Base-by-base conservation (phyloP, 2,797 vertebrate species). In the Alectoris magna region DNA sequence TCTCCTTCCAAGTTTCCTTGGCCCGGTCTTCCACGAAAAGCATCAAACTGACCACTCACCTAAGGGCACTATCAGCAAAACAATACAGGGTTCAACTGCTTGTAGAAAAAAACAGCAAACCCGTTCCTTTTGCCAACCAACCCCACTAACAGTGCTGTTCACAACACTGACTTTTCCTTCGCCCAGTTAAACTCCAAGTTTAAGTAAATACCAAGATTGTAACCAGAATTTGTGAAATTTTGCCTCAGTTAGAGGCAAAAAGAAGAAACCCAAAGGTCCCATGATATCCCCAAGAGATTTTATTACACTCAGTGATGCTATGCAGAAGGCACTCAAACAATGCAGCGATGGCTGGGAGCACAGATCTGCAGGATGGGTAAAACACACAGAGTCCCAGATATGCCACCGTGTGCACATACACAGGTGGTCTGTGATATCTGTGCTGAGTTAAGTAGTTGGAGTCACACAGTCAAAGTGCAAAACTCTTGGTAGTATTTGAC, bases 151-250 rank as follows among this genome's bases (percentile, higher is more conserved):
- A 79, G n/a, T n/a, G 38, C 58, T 68, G 46, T 24, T 85, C 34
- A 79, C 14, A 67, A 69, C 74, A 83, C 16, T 24, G 24, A 56
- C 23, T 34, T 36, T 5, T 63, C 67, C 86, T 62, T 71, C 43
- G 66, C 22, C 58, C 44, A 41, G 9, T 31, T 88, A 80, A 89
- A 69, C 13, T 34, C 34, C 34, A 34, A 34, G 6, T 43, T 77
- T 44, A 66, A 13, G 31, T 36, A 85, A 82, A 66, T 39, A 89
- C 69, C 38, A 91, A 72, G 91, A 67, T 14, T 58, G 55, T 64
- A 90, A 71, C 9, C 10, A 74, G 62, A 87, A 94, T 71, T 63
- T 59, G 76, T 38, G 29, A 87, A 88, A 59, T 78, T 94, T 62
- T 89, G 59, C 58, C 75, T 87, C n/a, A 63, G 36, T 62, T 62